Percentiles rank a stretch among this genome's conserved stretches.
Conservation (phyloP, 2,113 vertebrate species). For the Indicator indicator region DNA sequence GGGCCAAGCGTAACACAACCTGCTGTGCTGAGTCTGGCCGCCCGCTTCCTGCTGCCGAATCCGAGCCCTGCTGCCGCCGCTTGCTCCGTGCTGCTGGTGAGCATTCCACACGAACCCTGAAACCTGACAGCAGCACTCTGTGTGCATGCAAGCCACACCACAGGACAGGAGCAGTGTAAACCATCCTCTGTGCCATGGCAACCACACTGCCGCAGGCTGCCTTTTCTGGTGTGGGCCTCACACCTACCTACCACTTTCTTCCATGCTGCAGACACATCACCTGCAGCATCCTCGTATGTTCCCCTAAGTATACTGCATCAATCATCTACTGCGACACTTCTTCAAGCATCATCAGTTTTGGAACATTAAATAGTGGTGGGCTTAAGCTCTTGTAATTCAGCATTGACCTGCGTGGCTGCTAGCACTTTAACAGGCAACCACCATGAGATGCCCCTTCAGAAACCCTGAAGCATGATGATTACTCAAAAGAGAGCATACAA, state of each 20-base stretch:
- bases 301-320: not conserved
- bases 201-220: rapidly evolving
- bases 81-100: not conserved
- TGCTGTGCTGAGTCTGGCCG: not conserved
- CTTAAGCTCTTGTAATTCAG: not conserved
- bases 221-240: rapidly evolving
- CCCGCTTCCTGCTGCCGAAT: not conserved
- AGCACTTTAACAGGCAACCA: not conserved
- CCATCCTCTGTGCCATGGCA: not conserved
- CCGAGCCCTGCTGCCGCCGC: rapidly evolving
- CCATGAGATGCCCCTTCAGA: not conserved
- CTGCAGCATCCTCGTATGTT: not conserved
- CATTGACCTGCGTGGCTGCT: not conserved
- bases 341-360: not conserved
- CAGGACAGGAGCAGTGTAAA: rapidly evolving
- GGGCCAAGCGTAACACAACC: not conserved
- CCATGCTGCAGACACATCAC: not conserved
- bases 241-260: not conserved
- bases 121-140: not conserved
- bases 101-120: not conserved
- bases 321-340: not conserved
- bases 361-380: rapidly evolving
- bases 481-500: not conserved
- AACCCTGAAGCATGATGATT: not conserved
- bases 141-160: rapidly evolving